These are phyloP conservation scores for Channa maculata DNA, from an alignment of 2,113 vertebrate species.

Conservation along the genomic window DNA sequence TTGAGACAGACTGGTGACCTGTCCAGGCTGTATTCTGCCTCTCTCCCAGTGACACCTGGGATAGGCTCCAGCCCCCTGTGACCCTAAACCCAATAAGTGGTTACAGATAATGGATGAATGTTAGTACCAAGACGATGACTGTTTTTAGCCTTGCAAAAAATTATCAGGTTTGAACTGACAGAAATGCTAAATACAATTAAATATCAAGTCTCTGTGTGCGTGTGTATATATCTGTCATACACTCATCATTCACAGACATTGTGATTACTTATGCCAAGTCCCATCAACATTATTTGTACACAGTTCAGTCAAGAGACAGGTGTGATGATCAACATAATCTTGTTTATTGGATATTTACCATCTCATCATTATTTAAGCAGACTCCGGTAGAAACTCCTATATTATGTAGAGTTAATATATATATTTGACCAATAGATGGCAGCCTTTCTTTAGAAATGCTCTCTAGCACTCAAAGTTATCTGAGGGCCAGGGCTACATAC, in stretches of 20 bases:
- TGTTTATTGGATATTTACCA: not conserved
- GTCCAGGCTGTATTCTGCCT: too few relatives aligned
- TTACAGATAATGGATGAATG: too few relatives aligned
- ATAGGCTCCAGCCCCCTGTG: too few relatives aligned
- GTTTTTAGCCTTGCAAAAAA: too few relatives aligned
- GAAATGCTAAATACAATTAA: too few relatives aligned
- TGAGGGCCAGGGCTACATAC: not conserved
- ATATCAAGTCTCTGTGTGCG: too few relatives aligned
- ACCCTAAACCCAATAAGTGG: too few relatives aligned
- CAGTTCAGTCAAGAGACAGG: not conserved
- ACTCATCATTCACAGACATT: not conserved
- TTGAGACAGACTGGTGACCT: too few relatives aligned
- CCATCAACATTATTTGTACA: not conserved
- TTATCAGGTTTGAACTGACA: too few relatives aligned
- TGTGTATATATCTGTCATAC: not conserved
- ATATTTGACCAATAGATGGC: constrained; percentile 68
- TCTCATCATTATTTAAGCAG: not conserved
- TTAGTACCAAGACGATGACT: too few relatives aligned
- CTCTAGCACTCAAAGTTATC: not conserved
- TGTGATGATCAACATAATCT: not conserved
- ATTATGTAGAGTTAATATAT: not conserved
- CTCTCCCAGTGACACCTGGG: too few relatives aligned
- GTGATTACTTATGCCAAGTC: not conserved
- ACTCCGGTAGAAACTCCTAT: not conserved
- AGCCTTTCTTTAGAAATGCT: constrained; percentile 54